These are phyloP conservation scores for Crocuta crocuta DNA, from an alignment of 2,113 vertebrate genomes.

Conservation along the genomic window DNA sequence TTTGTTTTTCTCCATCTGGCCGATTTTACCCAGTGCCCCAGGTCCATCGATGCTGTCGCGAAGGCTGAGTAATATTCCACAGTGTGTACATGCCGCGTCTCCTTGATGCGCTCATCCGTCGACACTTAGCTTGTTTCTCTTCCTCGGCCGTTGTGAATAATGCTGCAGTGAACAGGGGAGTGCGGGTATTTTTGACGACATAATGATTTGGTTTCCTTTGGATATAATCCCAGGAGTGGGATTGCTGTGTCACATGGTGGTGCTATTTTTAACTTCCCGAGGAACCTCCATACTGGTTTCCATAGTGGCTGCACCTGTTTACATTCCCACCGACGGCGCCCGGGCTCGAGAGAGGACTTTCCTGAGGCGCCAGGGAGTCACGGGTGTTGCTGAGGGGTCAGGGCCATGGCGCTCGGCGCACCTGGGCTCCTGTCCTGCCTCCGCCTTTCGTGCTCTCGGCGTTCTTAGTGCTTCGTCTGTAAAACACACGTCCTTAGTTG, in stretches of 20 bases:
- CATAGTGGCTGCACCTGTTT: fast-evolving
- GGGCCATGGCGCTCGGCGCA: no score
- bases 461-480: neutral
- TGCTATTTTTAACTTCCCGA: neutral
- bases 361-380: neutral
- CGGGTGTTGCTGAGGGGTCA: no score
- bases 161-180: no score
- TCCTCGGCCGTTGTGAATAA: neutral
- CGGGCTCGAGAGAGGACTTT: neutral
- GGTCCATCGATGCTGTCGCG: fast-evolving
- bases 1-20: neutral
- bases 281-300: neutral
- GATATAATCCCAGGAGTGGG: neutral
- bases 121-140: fast-evolving
- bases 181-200: neutral
- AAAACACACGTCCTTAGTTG: neutral
- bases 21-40: neutral
- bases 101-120: fast-evolving
- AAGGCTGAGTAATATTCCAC: fast-evolving
- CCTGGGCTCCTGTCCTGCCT: neutral
- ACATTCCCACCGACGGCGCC: fast-evolving
- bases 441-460: neutral
- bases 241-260: fast-evolving
- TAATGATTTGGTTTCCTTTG: neutral
- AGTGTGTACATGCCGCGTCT: fast-evolving